Percentiles rank a stretch among this genome's conserved stretches.
Evolutionary conservation across 2,888 invertebrate species (phyloP).

Genomic region (Nomada hirtipes): DNA sequence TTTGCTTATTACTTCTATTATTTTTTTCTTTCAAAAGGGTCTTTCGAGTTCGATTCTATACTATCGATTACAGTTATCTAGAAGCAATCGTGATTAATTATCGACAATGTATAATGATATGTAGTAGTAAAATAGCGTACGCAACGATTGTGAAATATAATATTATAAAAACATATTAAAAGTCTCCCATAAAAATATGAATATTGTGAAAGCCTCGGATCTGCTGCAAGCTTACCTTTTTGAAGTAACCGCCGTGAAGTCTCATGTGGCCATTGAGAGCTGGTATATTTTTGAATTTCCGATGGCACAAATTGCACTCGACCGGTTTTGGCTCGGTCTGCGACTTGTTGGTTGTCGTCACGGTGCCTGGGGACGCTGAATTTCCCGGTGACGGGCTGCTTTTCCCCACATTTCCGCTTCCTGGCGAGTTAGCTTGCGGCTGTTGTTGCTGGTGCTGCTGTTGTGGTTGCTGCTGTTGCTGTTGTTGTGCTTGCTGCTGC

Average conservation of each 20-base stretch:
- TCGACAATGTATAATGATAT: too few species aligned
- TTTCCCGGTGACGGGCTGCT: constrained; percentile 80
- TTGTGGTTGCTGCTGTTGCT: constrained; percentile 76
- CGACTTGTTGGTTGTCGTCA: constrained; percentile 81
- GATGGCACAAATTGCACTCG: constrained; percentile 97
- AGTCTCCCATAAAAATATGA: not conserved
- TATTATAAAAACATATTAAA: not conserved
- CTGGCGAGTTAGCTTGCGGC: constrained; percentile 80
- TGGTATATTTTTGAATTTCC: constrained; percentile 98
- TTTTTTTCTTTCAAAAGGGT: too few species aligned
- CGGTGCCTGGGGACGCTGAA: constrained; percentile 80
- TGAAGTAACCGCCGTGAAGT: constrained; percentile 98
- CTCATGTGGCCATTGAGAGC: constrained; percentile 99
- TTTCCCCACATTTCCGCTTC: constrained; percentile 79
- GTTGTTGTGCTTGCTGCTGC: constrained; percentile 77
- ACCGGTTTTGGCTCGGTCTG: constrained; percentile 92
- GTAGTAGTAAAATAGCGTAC: not conserved
- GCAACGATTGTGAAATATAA: not conserved
- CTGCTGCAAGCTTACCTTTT: constrained; percentile 88
- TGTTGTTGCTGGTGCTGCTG: constrained; percentile 76
- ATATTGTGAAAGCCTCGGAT: not conserved
- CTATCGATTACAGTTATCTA: too few species aligned
- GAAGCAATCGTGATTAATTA: too few species aligned
- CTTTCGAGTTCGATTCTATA: too few species aligned
- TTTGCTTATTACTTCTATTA: too few species aligned